Evolutionary conservation across 1,140 invertebrate species (phyloP).

Genomic region (Daktulosphaira vitifoliae): DNA sequence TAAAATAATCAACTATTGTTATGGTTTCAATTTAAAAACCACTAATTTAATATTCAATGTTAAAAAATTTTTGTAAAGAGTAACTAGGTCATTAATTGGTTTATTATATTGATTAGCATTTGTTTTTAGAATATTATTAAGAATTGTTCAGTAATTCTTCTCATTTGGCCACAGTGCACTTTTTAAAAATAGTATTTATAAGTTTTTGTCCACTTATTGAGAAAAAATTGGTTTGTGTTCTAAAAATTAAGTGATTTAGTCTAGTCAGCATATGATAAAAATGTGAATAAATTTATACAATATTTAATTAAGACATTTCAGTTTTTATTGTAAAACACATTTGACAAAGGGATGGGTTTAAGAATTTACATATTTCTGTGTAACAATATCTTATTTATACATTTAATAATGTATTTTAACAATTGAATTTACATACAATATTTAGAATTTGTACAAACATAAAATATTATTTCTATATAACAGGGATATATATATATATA

Average conservation of each 20-base stretch:
- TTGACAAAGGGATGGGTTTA: neutral
- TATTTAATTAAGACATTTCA: neutral
- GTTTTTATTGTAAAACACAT: neutral
- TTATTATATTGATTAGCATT: too few species aligned
- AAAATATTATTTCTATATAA: conserved; percentile 22
- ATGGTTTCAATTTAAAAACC: too few species aligned
- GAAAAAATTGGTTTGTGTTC: too few species aligned
- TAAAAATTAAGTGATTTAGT: conserved; percentile 27
- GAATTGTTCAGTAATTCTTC: too few species aligned
- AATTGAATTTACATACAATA: conserved; percentile 7
- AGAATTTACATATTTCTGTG: conserved; percentile 31
- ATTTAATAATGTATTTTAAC: conserved; percentile 19
- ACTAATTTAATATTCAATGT: too few species aligned
- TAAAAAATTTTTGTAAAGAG: too few species aligned
- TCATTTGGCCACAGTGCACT: too few species aligned
- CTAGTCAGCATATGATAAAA: conserved; percentile 21
- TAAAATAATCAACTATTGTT: too few species aligned
- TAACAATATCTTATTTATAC: conserved; percentile 11
- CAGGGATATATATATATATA: neutral
- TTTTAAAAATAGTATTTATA: too few species aligned
- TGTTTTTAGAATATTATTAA: too few species aligned
- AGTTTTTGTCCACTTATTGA: too few species aligned
- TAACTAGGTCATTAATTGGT: too few species aligned
- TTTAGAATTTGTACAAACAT: conserved; percentile 14
- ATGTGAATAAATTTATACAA: neutral